These are phyloP conservation scores for Drosophila dives DNA, from an alignment of 2,888 invertebrate species.

Conservation along the genomic window DNA sequence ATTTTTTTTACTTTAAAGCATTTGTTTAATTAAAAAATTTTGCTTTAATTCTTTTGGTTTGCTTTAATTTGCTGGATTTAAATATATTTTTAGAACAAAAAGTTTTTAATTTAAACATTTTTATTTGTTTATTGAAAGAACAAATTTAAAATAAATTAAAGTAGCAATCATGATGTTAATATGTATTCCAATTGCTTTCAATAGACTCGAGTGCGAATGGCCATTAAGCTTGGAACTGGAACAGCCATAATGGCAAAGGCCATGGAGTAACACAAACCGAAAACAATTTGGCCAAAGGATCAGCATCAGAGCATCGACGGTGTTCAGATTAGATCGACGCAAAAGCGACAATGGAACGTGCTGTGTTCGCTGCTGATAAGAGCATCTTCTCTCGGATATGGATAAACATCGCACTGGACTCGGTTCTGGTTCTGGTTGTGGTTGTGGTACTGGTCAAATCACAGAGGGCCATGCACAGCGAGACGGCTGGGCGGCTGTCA, in stretches of 20 bases:
- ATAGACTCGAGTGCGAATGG: slow-evolving; percentile 15
- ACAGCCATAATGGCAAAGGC: slow-evolving; percentile 1
- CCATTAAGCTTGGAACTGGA: slow-evolving; percentile 40
- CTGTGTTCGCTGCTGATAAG: slow-evolving; percentile 70
- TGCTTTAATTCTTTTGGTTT: no score
- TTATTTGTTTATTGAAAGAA: not conserved
- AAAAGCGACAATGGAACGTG: slow-evolving; percentile 75
- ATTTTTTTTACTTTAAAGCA: not conserved
- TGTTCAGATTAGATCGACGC: slow-evolving; percentile 65
- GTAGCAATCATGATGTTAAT: not conserved
- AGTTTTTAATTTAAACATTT: no score
- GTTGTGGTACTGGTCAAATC: not conserved
- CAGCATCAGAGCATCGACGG: slow-evolving; percentile 19
- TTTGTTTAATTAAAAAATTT: not conserved
- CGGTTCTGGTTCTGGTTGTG: not conserved
- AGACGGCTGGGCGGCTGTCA: slow-evolving; percentile 54
- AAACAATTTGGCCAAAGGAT: slow-evolving; percentile 44
- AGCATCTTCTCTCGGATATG: slow-evolving; percentile 49
- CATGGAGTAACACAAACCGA: not conserved
- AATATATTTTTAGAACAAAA: no score
- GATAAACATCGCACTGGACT: slow-evolving; percentile 41
- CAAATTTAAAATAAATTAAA: not conserved
- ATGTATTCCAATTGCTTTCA: not conserved
- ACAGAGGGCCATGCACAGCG: slow-evolving; percentile 1
- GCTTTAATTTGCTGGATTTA: no score